phyloP scores from a whole-genome alignment of 2,888 invertebrate genomes.

The Standfussiana lucernea region DNA sequence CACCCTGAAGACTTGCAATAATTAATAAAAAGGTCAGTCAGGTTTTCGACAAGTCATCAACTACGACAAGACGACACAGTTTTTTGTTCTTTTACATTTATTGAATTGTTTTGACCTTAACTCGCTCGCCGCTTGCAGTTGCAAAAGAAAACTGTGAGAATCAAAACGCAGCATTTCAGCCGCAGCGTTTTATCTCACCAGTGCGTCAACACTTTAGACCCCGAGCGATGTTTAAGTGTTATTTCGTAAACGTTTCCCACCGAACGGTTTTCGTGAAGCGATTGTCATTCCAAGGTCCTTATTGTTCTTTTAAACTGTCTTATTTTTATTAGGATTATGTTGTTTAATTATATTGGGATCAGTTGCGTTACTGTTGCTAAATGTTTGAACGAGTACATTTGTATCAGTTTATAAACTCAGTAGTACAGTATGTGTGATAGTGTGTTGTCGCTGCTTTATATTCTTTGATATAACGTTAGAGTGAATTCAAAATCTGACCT shows the following conservation, averaged over 20 bases:
- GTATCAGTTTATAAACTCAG: not conserved
- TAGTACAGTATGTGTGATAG: not conserved
- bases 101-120: not conserved
- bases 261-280: slow-evolving; percentile 65
- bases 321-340: slow-evolving; percentile 67
- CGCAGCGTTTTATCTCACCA: slow-evolving; percentile 53
- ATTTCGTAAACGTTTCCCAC: slow-evolving; percentile 74
- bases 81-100: not conserved
- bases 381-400: slow-evolving; percentile 6
- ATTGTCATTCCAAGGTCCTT: slow-evolving; percentile 80
- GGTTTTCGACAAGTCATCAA: not conserved
- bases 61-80: not conserved
- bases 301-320: slow-evolving; percentile 72
- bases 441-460: not conserved
- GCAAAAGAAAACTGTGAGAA: not conserved
- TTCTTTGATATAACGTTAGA: not conserved
- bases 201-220: slow-evolving; percentile 49
- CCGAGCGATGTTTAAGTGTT: slow-evolving; percentile 61
- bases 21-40: slow-evolving; percentile 18
- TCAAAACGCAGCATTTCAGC: slow-evolving; percentile 33
- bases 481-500: not conserved
- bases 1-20: not conserved
- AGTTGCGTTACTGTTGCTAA: slow-evolving; percentile 41
- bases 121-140: not conserved
- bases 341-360: slow-evolving; percentile 61